Percentiles rank a stretch among this genome's conserved stretches.
Evolutionary conservation across 2,888 invertebrate species (phyloP).

Genomic region (Mythimna vitellina): DNA sequence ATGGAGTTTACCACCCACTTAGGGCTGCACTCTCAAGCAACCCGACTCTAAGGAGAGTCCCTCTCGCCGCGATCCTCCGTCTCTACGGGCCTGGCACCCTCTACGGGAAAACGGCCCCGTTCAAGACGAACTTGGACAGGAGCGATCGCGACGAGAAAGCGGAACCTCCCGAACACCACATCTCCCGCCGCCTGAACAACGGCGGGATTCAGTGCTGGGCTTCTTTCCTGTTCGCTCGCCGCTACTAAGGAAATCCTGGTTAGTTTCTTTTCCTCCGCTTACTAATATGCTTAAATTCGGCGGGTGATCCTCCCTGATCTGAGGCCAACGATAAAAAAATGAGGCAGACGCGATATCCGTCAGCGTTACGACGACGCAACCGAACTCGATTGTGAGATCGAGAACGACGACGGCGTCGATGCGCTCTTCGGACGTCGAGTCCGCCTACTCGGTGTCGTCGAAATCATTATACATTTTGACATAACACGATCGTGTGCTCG

Average conservation of each 20-base stretch:
- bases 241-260: constrained; percentile 79
- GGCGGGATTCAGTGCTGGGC: constrained; percentile 91
- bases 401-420: too few species aligned
- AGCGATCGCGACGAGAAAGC: constrained; percentile 69
- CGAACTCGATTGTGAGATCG: too few species aligned
- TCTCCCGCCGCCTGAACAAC: too few species aligned
- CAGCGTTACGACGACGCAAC: constrained; percentile 18
- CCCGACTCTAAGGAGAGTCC: constrained; percentile 83
- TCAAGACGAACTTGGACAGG: constrained; percentile 88
- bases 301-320: constrained; percentile 78
- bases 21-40: constrained; percentile 92
- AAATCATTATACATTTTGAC: too few species aligned
- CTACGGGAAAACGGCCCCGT: constrained; percentile 77
- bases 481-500: too few species aligned
- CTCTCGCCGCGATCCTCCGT: constrained; percentile 72
- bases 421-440: too few species aligned
- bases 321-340: constrained; percentile 75
- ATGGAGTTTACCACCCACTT: constrained; percentile 91
- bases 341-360: constrained; percentile 63
- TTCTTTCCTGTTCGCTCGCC: constrained; percentile 88
- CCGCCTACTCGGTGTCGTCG: too few species aligned
- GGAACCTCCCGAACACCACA: constrained; percentile 90
- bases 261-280: constrained; percentile 93
- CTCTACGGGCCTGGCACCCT: constrained; percentile 90
- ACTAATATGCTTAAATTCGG: constrained; percentile 92